Evolutionary conservation across 2,888 invertebrate species (phyloP).

Genomic region (Cantharis rustica): DNA sequence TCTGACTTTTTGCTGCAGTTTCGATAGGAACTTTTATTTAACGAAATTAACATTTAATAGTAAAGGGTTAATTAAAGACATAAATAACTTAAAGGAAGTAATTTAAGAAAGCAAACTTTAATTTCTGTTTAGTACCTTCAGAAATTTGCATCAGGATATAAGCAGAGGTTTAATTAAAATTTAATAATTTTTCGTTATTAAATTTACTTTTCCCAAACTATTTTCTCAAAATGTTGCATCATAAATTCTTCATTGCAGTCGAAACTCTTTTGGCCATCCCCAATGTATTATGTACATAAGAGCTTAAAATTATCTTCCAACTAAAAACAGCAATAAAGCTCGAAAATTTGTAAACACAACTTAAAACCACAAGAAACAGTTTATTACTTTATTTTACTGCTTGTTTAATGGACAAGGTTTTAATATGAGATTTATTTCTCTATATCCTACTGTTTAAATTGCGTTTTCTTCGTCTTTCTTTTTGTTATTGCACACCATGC

Average conservation of each 20-base stretch:
- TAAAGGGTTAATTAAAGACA: not conserved
- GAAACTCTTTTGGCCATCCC: not conserved
- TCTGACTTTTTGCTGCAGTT: not conserved
- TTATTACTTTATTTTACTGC: not conserved
- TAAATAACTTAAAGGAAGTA: not conserved
- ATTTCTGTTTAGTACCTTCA: not conserved
- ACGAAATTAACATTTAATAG: not conserved
- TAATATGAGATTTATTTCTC: not conserved
- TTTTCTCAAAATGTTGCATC: not conserved
- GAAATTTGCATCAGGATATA: not conserved
- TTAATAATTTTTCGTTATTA: not conserved
- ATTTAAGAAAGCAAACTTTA: not conserved
- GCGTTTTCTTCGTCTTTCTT: not conserved
- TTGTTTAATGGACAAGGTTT: not conserved
- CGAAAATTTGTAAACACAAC: not conserved
- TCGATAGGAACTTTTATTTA: not conserved
- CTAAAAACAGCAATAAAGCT: not conserved
- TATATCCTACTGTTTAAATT: not conserved
- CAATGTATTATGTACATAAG: not conserved
- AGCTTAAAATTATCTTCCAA: not conserved
- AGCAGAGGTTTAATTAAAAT: not conserved
- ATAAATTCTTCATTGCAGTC: not conserved
- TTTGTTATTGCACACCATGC: not conserved
- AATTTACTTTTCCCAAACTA: not conserved
- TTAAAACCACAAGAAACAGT: not conserved